phyloP scores from a whole-genome alignment of 2,797 vertebrate species.

The Coregonus sp. region DNA sequence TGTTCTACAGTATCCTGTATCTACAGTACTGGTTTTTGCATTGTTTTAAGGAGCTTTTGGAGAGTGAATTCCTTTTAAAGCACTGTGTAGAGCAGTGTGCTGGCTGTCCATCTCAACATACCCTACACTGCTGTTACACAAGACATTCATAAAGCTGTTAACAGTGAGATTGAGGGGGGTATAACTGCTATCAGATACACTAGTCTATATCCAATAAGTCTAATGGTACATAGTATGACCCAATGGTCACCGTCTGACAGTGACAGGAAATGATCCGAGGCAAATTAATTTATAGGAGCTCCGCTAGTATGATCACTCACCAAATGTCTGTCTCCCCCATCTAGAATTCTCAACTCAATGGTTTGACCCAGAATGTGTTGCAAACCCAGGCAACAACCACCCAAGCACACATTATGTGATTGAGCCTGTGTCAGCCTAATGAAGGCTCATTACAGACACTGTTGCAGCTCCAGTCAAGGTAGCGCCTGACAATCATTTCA shows the following conservation, averaged over 20 bases:
- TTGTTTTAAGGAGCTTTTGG: neutral
- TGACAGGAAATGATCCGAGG: conserved; percentile 14
- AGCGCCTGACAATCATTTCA: conserved; percentile 84
- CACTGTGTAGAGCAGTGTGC: neutral
- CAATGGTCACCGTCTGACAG: conserved; percentile 18
- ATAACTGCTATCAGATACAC: conserved; percentile 38
- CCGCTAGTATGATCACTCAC: conserved; percentile 23
- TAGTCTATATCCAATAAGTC: conserved; percentile 37
- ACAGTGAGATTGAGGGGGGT: conserved; percentile 38
- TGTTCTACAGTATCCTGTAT: neutral
- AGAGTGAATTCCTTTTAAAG: neutral
- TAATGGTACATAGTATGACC: conserved; percentile 23
- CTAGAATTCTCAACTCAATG: conserved; percentile 17
- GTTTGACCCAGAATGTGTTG: conserved; percentile 24
- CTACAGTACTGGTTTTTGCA: neutral
- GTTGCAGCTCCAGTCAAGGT: conserved; percentile 69
- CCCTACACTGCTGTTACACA: conserved; percentile 29
- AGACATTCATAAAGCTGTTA: conserved; percentile 10
- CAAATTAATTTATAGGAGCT: conserved; percentile 39
- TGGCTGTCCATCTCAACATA: too few relatives aligned
- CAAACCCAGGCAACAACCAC: conserved; percentile 5
- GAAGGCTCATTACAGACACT: conserved; percentile 80
- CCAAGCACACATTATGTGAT: neutral
- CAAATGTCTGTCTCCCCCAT: conserved; percentile 20
- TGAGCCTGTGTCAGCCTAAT: conserved; percentile 74